Evolutionary conservation across 2,113 vertebrate species (phyloP), one percentile per base, ranked within the genome.

Genomic region (Phylloscopus trochiloides): DNA sequence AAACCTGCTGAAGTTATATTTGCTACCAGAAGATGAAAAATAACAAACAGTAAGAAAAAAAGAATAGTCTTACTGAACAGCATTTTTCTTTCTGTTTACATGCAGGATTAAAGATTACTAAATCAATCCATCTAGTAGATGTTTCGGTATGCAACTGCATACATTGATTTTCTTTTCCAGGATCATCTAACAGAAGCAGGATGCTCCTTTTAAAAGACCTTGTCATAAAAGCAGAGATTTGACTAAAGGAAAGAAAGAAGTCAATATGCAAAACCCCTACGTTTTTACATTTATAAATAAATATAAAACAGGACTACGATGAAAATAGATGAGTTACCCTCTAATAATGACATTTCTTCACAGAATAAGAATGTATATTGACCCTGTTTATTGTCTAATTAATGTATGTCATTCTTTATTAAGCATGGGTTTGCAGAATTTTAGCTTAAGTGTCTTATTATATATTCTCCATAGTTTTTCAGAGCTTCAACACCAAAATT

Each of bases 51-150:
- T 22, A 65, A 48, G 22, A 43, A 72, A 14, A 57, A 55, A 34
- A 34, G 51, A 65, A 51, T 2, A 61, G 66, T 21, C 55, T 51
- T 65, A 54, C 5, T 17, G 54, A 91, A 88, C 26, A 47, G n/a
- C 11, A 57, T 77, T 87, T 77, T 83, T 71, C 42, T 65, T 89
- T 31, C 91, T 52, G 55, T 87, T 96, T 94, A 84, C 67, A 93
- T 32, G 42, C 14, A 84, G 7, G 42, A 75, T 83, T 45, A 96
- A 95, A 77, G 89, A 93, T 57, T 90, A 90, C 48, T 72, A 91
- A 80, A 63, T 68, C 86, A 94, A 94, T 13, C 26, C 62, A 76
- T 73, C 54, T 9, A 71, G 48, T 2, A 62, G 62, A 63, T 63
- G 42, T 58, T 80, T 65, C 9, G 3, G 48, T 81, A 82, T 51